Conservation (phyloP, 2,113 vertebrate genomes). For the Numida meleagris region DNA sequence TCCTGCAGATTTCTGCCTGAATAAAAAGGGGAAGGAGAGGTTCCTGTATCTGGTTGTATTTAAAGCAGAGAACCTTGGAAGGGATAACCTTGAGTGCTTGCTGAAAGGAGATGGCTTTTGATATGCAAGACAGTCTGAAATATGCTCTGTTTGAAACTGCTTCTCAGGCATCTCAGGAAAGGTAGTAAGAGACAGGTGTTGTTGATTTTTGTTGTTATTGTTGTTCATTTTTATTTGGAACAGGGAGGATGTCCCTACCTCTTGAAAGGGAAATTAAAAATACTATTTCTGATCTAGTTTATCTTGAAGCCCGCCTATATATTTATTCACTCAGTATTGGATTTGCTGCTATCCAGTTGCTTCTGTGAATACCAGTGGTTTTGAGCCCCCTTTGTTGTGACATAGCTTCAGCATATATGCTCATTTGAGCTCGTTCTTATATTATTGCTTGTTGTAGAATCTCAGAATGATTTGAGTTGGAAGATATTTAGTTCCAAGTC, state of each 20-base stretch:
- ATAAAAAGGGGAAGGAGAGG: background rate
- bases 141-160: background rate
- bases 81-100: background rate
- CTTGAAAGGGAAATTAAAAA: background rate
- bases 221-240: background rate
- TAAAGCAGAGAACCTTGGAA: background rate
- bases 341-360: background rate
- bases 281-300: background rate
- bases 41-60: background rate
- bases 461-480: background rate
- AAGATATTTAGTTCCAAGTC: background rate
- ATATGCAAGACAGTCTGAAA: background rate
- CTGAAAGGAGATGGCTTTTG: background rate
- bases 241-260: background rate
- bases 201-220: background rate
- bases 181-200: background rate
- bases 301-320: background rate
- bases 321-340: background rate
- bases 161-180: background rate
- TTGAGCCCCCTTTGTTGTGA: background rate
- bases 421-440: background rate
- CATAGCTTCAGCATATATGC: rapidly evolving
- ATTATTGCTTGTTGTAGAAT: background rate
- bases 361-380: background rate
- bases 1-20: background rate